These are phyloP conservation scores for Cyprinella venusta DNA, from an alignment of 2,797 vertebrate species.

Conservation along the genomic window DNA sequence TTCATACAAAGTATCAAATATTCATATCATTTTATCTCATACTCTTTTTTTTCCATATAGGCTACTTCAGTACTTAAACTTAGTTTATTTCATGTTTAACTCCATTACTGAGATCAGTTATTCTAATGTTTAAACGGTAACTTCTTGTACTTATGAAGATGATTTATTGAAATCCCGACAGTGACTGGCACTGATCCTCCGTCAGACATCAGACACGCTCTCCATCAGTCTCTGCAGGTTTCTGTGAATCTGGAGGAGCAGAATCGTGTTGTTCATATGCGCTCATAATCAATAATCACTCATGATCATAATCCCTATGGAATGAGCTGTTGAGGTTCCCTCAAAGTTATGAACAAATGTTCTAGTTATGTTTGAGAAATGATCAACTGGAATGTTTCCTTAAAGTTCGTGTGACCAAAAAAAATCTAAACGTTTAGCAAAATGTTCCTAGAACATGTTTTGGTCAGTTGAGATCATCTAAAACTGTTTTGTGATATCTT, in stretches of 20 bases:
- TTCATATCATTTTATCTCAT: not conserved
- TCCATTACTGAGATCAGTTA: constrained; percentile 35
- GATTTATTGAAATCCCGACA: not conserved
- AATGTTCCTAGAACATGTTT: not conserved
- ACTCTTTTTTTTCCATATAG: not conserved
- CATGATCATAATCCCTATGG: not conserved
- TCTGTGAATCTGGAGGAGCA: constrained; percentile 72
- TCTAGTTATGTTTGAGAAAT: not conserved
- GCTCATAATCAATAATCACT: not conserved
- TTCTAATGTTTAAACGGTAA: constrained; percentile 13
- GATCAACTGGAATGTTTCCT: not conserved
- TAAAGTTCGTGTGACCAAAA: not conserved
- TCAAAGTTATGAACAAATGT: not conserved
- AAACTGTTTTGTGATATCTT: not conserved
- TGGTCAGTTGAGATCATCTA: not conserved
- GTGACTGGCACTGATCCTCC: not conserved
- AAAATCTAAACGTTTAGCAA: no score
- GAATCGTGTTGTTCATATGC: not conserved
- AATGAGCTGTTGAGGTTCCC: not conserved
- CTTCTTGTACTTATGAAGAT: not conserved
- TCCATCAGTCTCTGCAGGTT: constrained; percentile 77
- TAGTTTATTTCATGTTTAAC: constrained; percentile 23
- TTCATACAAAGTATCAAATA: not conserved
- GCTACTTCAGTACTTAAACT: no score
- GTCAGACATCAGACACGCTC: constrained; percentile 48